A percentile compares a stretch with the other conserved stretches of the same genome.
Evolutionary conservation across 2,797 vertebrate species (phyloP).

Genomic region (Microchirus variegatus): DNA sequence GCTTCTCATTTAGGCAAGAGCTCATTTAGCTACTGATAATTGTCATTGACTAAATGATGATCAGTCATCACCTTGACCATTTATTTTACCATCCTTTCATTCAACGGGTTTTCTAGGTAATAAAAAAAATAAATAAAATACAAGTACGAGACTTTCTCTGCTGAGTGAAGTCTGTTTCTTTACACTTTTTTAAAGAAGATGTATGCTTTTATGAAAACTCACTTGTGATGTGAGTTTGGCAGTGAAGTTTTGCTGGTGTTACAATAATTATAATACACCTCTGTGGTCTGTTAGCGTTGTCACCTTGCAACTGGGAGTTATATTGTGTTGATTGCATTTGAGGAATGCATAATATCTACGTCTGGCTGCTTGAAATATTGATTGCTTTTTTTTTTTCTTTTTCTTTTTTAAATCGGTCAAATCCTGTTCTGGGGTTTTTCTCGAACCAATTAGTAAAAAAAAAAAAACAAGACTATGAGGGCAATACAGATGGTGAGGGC

Average conservation of each 20-base stretch:
- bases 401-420: no score
- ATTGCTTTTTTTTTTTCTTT: no score
- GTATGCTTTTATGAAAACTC: conserved; percentile 16
- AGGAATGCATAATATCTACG: background rate
- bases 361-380: no score
- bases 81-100: conserved; percentile 2
- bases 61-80: background rate
- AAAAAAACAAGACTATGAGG: no score
- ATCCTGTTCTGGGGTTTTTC: no score
- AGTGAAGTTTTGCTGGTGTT: no score
- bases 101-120: conserved; percentile 3
- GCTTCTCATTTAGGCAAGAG: conserved; percentile 1
- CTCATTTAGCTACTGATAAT: background rate
- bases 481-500: no score
- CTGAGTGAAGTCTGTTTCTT: background rate
- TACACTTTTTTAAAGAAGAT: conserved; percentile 15
- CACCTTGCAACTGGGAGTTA: conserved; percentile 14
- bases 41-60: background rate
- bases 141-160: background rate
- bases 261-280: conserved; percentile 10
- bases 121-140: no score
- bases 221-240: conserved; percentile 31
- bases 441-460: no score
- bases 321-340: conserved; percentile 25
- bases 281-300: conserved; percentile 7